Evolutionary conservation across 2,113 vertebrate species (phyloP), one percentile per base, ranked within the genome.

Genomic region (Syngnathus scovelli): DNA sequence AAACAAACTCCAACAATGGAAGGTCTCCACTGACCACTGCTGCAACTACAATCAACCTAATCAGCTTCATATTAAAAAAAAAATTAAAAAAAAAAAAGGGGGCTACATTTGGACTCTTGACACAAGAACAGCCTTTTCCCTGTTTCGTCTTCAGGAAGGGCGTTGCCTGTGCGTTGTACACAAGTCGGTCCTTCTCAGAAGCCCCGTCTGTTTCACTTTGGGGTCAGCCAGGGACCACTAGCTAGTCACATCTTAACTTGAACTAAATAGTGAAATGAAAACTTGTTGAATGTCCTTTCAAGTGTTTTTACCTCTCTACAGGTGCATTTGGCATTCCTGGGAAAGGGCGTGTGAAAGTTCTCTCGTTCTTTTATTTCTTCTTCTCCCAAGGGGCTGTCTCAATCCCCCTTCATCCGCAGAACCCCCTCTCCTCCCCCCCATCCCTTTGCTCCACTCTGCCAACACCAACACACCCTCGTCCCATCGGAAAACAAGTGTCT

Each of bases 401-500:
- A 5, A 64, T 55, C 43, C 58, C 64, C 76, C 33, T 41, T 38
- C 23, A 39, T 18, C 65, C 78, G 27, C 27, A 10, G 54, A 18
- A 52, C 65, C 60, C 63, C 78, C 41, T 51, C 65, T 75, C 75
- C 76, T 67, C 77, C 78, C 0, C 13, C 44, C 13, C 44, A 73
- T 58, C 68, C 68, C 76, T 67, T 69, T 77, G 68, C 79, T 86
- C 76, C 83, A 84, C 81, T 75, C 83, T 85, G 83, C 87, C 86
- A 85, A 88, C 80, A 88, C 71, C 75, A 87, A 87, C 83, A 85
- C 75, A 76, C 83, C 80, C 84, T 81, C 43, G 63, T 84, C 84
- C 84, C 79, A 68, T 78, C 83, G 83, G 81, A 89, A 85, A 86
- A 89, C 87, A 89, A 89, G 86, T 88, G 85, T 89, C 85, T 88